Conservation (phyloP, 2,797 vertebrate species). For the Linurgus olivaceus region DNA sequence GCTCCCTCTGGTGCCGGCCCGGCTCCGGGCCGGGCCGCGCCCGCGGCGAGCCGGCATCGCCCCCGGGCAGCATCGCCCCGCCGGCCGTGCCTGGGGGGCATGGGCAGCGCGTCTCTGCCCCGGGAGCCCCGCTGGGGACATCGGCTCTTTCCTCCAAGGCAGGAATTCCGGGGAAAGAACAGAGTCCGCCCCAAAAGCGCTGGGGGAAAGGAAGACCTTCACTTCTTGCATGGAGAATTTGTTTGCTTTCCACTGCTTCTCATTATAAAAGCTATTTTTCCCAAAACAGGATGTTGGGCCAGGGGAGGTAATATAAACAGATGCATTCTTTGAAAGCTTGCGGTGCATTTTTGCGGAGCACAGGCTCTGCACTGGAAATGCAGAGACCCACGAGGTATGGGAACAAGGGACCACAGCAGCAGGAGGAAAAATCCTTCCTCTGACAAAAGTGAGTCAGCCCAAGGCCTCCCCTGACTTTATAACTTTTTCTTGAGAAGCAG, state of each 20-base stretch:
- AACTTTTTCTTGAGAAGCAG: neutral
- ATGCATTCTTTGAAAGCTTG: constrained; percentile 14
- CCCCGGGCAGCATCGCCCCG: neutral
- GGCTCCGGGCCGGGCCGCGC: neutral
- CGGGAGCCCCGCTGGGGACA: neutral
- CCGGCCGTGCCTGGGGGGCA: accelerated
- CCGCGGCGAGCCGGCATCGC: accelerated
- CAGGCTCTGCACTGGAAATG: neutral
- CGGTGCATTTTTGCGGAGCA: neutral
- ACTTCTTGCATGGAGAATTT: neutral
- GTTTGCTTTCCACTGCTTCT: neutral
- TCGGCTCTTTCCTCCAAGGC: neutral
- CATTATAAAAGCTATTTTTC: neutral
- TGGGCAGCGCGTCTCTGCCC: neutral
- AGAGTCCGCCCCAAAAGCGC: neutral
- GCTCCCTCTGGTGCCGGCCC: constrained; percentile 71
- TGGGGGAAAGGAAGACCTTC: neutral
- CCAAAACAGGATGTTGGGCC: constrained; percentile 28
- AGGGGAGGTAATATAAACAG: constrained; percentile 46
- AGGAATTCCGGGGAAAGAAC: neutral
- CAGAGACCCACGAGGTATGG: neutral
- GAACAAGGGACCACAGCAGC: neutral
- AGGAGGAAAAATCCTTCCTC: neutral
- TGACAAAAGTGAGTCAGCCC: neutral
- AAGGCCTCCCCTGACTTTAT: neutral